phyloP scores from a whole-genome alignment of 2,888 invertebrate species.

The Drosophila koepferae region DNA sequence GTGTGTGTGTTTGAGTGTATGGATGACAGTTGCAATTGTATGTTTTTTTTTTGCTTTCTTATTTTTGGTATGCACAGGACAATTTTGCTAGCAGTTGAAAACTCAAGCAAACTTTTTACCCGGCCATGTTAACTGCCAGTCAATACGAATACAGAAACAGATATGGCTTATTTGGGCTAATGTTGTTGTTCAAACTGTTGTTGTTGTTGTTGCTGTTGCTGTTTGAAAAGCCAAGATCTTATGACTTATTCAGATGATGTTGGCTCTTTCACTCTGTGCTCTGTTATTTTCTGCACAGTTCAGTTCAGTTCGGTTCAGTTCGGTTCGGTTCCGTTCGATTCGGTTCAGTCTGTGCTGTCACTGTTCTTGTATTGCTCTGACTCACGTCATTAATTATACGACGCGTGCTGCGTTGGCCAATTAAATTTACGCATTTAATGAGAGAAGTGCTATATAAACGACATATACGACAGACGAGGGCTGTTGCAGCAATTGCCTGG shows the following conservation, averaged over 20 bases:
- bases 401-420: conserved; percentile 70
- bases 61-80: conserved; percentile 74
- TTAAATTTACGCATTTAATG: conserved; percentile 79
- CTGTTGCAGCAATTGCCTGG: conserved; percentile 10
- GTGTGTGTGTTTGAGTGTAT: conserved; percentile 4
- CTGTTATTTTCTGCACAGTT: conserved; percentile 13
- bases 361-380: conserved; percentile 24
- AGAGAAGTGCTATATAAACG: conserved; percentile 52
- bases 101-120: conserved; percentile 73
- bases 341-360: conserved; percentile 14
- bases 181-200: conserved; percentile 17
- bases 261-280: conserved; percentile 33
- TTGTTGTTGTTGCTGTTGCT: conserved; percentile 33
- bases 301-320: neutral
- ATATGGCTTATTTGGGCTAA: conserved; percentile 76
- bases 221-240: conserved; percentile 67
- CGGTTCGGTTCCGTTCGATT: neutral
- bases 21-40: conserved; percentile 47
- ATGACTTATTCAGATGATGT: conserved; percentile 79
- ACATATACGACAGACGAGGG: conserved; percentile 41
- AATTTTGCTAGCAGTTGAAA: conserved; percentile 62
- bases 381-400: conserved; percentile 75
- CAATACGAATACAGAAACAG: conserved; percentile 76
- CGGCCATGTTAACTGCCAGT: conserved; percentile 80
- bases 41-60: conserved; percentile 45